Base-by-base conservation (phyloP, 2,113 vertebrate genomes). In the Gracilinanus agilis region DNA sequence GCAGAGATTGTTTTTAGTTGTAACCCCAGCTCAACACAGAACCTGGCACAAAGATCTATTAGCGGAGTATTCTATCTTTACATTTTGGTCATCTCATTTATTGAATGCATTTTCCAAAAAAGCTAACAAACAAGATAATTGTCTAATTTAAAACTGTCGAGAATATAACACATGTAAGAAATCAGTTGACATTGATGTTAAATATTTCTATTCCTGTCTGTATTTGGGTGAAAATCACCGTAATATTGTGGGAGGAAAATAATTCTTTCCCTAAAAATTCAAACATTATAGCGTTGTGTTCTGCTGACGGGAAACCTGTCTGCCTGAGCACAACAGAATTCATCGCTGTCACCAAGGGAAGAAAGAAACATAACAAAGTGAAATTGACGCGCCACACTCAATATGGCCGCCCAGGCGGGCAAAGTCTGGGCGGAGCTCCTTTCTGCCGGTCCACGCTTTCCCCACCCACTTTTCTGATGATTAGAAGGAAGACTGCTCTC, bases 311-410 rank as follows among this genome's bases (percentile, higher is more conserved):
- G 27, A 27, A n/a, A 29, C 24, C 49, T 53, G 27, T 44, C 75
- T n/a, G 44, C 24, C 91, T 21, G 9, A 44, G 53, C n/a, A 12
- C 29, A 44, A 49, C 25, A 21, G 49, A 88, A 25, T 44, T 56
- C 92, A 44, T 91, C 89, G 11, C 89, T 29, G 89, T 90, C 44
- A 90, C 49, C 4, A 53, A 88, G 88, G 0, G 25, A 89, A 44
- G 92, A 75, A 25, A 0, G 61, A 54, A 56, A 89, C n/a, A 8
- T 9, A 29, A 54, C 19, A 4, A 29, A 21, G 11, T 8, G 10
- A 53, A 10, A 44, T 9, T 90, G 1, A 1, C 34, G n/a, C n/a
- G 97, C 96, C 97, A 97, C 97, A 96, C 96, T 96, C 96, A 96
- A 94, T 8, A 96, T 97, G 97, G 97, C 83, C 29, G 92, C 54